Evolutionary conservation across 2,797 vertebrate genomes (phyloP), one percentile per base, ranked within the genome.

Genomic region (Chiroxiphia lanceolata): DNA sequence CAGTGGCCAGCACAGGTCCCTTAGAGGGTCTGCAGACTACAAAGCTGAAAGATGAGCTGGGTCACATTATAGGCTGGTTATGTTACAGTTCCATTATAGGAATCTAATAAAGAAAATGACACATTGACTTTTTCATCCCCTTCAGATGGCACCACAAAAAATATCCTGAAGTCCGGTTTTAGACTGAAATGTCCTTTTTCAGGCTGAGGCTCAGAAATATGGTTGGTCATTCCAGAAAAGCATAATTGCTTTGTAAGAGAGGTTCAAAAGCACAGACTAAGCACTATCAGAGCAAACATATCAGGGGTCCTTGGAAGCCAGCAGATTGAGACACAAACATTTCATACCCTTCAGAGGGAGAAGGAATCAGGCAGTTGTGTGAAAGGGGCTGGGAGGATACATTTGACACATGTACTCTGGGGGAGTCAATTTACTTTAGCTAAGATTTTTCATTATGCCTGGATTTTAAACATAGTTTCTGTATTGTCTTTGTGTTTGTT

Each of bases 401-500:
- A 9, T n/a, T 23, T 51, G 63, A 40, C n/a, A 85, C 16, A 2
- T 0, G 3, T 5, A 15, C 21, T 75, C 23, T 20, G 31, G 25
- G 15, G 7, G 8, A 74, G 16, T 38, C 22, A 53, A 33, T 26
- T 59, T 31, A 13, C n/a, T 76, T 65, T 21, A 70, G 77, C n/a
- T 29, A 51, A 15, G 31, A 19, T 20, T 74, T 60, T 60, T 70
- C 33, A 48, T 29, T 40, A 5, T 2, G 16, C 7, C 20, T 79
- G 25, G 15, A 56, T 44, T 68, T 80, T 29, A 79, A 83, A 70
- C 6, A 45, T 0, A 13, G 10, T 21, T 68, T 22, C 63, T 21
- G 4, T 38, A 17, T 54, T 72, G 15, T 40, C 22, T 83, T 74
- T 45, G 14, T 57, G 61, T 33, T 23, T n/a, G 3, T 48, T n/a